Evolutionary conservation across 2,888 invertebrate species (phyloP).

Genomic region (Cordilura impudica): DNA sequence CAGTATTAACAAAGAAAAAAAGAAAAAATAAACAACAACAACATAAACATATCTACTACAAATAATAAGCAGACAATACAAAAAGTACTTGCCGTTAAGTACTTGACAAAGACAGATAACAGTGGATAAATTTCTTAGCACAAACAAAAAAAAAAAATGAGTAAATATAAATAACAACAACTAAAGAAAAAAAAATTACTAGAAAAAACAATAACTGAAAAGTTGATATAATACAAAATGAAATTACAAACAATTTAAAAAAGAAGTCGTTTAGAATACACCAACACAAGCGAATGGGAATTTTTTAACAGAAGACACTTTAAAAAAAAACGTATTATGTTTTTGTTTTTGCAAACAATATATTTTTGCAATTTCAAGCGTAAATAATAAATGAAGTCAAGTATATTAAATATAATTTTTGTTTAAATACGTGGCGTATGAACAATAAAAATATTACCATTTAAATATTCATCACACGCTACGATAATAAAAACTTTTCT

Average conservation of each 20-base stretch:
- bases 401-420: background rate
- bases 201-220: background rate
- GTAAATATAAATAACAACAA: slow-evolving; percentile 13
- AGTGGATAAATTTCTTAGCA: slow-evolving; percentile 51
- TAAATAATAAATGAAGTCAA: slow-evolving; percentile 5
- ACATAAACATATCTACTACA: background rate
- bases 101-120: slow-evolving; percentile 67
- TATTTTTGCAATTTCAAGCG: background rate
- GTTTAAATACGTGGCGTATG: background rate
- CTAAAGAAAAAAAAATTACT: slow-evolving; percentile 34
- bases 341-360: background rate
- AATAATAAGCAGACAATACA: slow-evolving; percentile 60
- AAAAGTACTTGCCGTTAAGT: slow-evolving; percentile 65
- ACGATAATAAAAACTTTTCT: too few relatives aligned
- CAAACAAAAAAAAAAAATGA: slow-evolving; percentile 33
- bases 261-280: slow-evolving; percentile 51
- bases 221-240: background rate
- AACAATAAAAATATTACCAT: background rate
- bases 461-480: too few relatives aligned
- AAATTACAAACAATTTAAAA: slow-evolving; percentile 47
- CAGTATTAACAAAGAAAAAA: background rate
- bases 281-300: background rate
- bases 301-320: background rate
- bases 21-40: background rate
- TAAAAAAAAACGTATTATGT: background rate